A percentile compares a stretch with the other conserved stretches of the same genome.
phyloP scores from a whole-genome alignment of 2,113 vertebrate species.

The Crotalus horridus region DNA sequence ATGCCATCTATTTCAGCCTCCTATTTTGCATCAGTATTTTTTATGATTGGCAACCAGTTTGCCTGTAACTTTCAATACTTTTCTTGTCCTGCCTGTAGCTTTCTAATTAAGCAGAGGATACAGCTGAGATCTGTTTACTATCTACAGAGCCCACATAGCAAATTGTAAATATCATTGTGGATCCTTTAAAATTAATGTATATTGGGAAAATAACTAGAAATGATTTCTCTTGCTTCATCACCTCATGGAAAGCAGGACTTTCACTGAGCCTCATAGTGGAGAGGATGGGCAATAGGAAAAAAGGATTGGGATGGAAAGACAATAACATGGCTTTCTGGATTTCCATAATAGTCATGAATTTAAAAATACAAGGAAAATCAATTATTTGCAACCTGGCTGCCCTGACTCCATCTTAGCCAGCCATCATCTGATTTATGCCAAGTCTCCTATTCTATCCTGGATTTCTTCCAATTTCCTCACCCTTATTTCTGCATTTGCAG shows the following conservation, averaged over 20 bases:
- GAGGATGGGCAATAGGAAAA: neutral
- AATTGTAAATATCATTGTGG: neutral
- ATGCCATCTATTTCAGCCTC: neutral
- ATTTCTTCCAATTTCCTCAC: neutral
- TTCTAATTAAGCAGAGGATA: neutral
- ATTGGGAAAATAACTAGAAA: neutral
- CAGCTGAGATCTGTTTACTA: neutral
- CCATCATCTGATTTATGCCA: neutral
- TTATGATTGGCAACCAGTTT: neutral
- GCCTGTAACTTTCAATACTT: neutral
- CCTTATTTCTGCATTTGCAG: neutral
- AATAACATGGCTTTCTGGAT: neutral
- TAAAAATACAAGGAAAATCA: neutral
- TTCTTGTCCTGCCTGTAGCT: neutral
- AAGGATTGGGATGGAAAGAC: neutral
- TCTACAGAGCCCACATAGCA: neutral
- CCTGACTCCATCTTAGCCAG: neutral
- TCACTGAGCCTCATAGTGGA: neutral
- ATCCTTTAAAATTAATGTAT: neutral
- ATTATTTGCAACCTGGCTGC: neutral
- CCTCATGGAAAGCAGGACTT: neutral
- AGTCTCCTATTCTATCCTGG: neutral
- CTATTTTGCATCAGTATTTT: neutral
- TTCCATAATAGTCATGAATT: neutral
- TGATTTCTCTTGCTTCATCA: neutral